Percentiles rank a stretch among this genome's conserved stretches.
phyloP scores from a whole-genome alignment of 2,113 vertebrate genomes.

The Mesembrinibis cayennensis region DNA sequence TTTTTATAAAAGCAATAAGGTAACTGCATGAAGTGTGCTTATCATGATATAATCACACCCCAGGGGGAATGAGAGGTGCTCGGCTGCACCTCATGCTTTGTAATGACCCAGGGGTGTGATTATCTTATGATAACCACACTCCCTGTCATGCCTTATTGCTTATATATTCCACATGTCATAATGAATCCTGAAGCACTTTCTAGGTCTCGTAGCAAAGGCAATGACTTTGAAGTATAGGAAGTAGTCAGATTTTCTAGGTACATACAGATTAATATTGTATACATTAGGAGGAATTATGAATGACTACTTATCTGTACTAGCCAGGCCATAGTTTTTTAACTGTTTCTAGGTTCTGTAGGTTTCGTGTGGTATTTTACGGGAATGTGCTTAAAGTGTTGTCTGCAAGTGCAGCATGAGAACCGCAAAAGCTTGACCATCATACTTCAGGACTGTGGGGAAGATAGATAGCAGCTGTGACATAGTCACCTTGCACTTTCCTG shows the following conservation, averaged over 20 bases:
- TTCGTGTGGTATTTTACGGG: not conserved
- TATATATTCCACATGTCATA: conserved; percentile 80
- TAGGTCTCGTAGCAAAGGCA: conserved; percentile 70
- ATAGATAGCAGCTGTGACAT: not conserved
- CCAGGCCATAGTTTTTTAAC: conserved; percentile 64
- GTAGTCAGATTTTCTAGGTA: conserved; percentile 75
- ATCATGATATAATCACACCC: conserved; percentile 76
- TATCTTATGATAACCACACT: conserved; percentile 79
- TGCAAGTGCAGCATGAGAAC: not conserved
- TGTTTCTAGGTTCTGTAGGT: conserved; percentile 40
- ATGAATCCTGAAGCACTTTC: conserved; percentile 80
- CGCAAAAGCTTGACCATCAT: not conserved
- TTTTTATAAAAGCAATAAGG: conserved; percentile 75
- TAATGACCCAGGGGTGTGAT: conserved; percentile 83
- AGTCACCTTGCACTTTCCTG: not conserved
- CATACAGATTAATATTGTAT: conserved; percentile 76
- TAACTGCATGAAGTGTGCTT: conserved; percentile 70
- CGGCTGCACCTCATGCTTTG: conserved; percentile 74
- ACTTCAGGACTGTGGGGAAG: not conserved
- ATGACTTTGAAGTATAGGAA: conserved; percentile 77
- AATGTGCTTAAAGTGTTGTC: conserved; percentile 33
- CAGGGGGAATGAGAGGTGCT: conserved; percentile 73
- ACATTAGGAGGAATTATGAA: conserved; percentile 76
- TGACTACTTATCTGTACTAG: conserved; percentile 71
- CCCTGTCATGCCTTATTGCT: conserved; percentile 81